A percentile compares a stretch with the other conserved stretches of the same genome.
Conservation (phyloP, 1,140 invertebrate genomes). For the Coenobita brevimanus region DNA sequence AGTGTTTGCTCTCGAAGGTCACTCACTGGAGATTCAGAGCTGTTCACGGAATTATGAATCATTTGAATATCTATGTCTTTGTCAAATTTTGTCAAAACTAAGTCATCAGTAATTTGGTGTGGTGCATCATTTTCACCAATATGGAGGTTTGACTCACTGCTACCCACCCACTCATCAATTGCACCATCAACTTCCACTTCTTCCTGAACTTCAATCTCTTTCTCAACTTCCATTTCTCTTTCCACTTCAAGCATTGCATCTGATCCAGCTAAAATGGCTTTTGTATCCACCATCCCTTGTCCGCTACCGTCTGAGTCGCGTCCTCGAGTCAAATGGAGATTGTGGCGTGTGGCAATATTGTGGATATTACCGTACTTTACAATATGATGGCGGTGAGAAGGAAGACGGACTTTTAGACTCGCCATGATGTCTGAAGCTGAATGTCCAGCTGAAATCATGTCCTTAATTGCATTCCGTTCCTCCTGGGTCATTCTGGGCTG, state of each 20-base stretch:
- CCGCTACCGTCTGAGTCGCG: not conserved
- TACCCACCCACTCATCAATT: not conserved
- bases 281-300: not conserved
- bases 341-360: constrained; percentile 31
- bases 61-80: not conserved
- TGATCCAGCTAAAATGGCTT: not conserved
- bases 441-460: constrained; percentile 26
- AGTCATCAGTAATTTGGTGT: too few relatives aligned
- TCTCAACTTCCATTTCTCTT: constrained; percentile 39
- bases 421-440: constrained; percentile 32
- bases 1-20: constrained; percentile 11
- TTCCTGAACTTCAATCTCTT: not conserved
- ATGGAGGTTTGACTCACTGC: too few relatives aligned
- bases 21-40: not conserved
- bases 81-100: too few relatives aligned
- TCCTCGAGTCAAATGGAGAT: constrained; percentile 15
- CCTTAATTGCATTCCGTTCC: constrained; percentile 26
- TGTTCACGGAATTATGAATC: not conserved
- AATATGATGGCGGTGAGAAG: constrained; percentile 44
- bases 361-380: constrained; percentile 38
- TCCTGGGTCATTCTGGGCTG: constrained; percentile 33
- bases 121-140: too few relatives aligned
- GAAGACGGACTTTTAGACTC: constrained; percentile 29
- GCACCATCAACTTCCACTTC: not conserved
- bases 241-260: constrained; percentile 24